Conservation (phyloP, 1,140 invertebrate genomes). For the Ridgeia piscesae region DNA sequence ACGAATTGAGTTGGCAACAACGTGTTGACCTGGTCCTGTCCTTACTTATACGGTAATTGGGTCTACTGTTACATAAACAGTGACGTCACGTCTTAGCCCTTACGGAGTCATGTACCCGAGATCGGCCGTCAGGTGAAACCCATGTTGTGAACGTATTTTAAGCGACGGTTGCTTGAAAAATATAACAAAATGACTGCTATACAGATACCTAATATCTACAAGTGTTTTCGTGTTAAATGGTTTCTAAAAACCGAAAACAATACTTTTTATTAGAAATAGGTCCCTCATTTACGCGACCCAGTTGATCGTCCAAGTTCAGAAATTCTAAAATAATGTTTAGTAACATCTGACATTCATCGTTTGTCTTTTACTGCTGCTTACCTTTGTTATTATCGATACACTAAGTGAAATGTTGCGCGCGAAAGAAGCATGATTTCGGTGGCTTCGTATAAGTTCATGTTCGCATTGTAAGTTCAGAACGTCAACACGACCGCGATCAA, state of each 20-base stretch:
- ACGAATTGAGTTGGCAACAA: neutral
- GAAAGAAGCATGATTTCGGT: neutral
- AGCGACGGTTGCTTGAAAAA: too few relatives aligned
- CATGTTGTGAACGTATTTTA: too few relatives aligned
- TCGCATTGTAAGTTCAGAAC: neutral
- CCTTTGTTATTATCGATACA: neutral
- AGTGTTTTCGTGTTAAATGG: too few relatives aligned
- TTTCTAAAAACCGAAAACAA: too few relatives aligned
- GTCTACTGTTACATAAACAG: neutral
- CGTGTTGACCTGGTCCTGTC: neutral
- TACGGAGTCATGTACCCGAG: neutral
- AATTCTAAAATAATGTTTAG: neutral
- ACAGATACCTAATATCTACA: too few relatives aligned
- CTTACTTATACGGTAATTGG: neutral
- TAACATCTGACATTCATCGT: neutral
- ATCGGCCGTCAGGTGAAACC: too few relatives aligned
- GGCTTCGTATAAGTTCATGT: neutral
- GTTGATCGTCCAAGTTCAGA: neutral
- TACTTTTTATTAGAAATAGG: too few relatives aligned
- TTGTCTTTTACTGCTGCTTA: neutral
- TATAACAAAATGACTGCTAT: too few relatives aligned
- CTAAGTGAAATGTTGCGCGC: neutral
- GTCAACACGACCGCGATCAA: neutral
- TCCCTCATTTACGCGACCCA: too few relatives aligned
- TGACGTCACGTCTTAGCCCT: neutral